A percentile compares a stretch with the other conserved stretches of the same genome.
Conservation (phyloP, 2,797 vertebrate species). For the Margarornis squamiger region DNA sequence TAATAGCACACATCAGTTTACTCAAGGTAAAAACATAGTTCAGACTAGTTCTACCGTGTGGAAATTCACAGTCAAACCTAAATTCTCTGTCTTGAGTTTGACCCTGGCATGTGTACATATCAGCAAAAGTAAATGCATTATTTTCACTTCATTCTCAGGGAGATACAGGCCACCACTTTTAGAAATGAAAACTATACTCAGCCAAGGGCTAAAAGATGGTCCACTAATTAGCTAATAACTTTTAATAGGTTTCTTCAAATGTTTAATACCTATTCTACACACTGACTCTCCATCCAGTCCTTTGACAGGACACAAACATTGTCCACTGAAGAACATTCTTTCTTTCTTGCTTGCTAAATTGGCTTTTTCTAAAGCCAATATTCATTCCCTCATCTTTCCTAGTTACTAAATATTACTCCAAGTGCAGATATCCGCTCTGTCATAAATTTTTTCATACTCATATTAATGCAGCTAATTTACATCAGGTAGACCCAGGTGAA, state of each 20-base stretch:
- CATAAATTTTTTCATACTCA: background rate
- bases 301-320: background rate
- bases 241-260: background rate
- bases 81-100: background rate
- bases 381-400: background rate
- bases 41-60: background rate
- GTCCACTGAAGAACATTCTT: background rate
- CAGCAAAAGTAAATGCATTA: background rate
- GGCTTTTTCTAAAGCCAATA: background rate
- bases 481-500: background rate
- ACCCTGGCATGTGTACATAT: background rate
- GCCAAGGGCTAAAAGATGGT: background rate
- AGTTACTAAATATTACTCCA: background rate
- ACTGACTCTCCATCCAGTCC: background rate
- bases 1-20: background rate
- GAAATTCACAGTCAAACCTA: background rate
- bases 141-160: background rate
- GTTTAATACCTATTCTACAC: background rate
- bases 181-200: background rate
- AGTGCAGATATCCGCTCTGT: background rate
- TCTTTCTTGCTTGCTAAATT: background rate
- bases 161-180: background rate
- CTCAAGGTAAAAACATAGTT: background rate
- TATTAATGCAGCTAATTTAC: slow-evolving; percentile 4
- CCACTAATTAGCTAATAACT: background rate